Conservation (phyloP, 2,113 vertebrate genomes). For the Urocitellus parryii region DNA sequence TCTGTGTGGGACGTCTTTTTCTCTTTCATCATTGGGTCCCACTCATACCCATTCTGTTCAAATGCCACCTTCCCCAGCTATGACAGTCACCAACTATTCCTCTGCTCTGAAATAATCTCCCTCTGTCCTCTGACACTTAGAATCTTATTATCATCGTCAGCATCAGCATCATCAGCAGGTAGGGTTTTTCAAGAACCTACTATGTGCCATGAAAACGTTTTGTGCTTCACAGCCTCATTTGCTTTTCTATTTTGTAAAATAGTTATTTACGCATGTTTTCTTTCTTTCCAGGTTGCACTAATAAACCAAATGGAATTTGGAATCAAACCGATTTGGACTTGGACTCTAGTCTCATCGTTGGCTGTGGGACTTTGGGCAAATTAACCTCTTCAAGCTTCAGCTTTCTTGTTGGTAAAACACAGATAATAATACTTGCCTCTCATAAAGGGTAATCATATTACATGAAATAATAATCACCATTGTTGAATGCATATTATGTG, state of each 20-base stretch:
- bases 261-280: not conserved
- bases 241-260: not conserved
- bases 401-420: conserved; percentile 7
- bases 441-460: not conserved
- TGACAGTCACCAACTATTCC: not conserved
- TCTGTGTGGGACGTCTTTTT: not conserved
- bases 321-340: not conserved
- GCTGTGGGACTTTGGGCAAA: not conserved
- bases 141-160: conserved; percentile 9
- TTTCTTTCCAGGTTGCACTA: not conserved
- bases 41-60: not conserved
- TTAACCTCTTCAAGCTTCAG: not conserved
- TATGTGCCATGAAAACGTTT: not conserved
- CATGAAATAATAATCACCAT: conserved; percentile 57
- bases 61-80: not conserved
- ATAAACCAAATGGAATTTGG: conserved; percentile 20
- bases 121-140: not conserved
- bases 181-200: not conserved
- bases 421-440: not conserved
- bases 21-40: not conserved
- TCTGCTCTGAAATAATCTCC: not conserved
- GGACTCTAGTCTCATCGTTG: not conserved
- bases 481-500: conserved; percentile 34
- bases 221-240: not conserved
- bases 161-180: not conserved